Conservation (phyloP, 2,888 invertebrate genomes). For the Eubasilissa splendida region DNA sequence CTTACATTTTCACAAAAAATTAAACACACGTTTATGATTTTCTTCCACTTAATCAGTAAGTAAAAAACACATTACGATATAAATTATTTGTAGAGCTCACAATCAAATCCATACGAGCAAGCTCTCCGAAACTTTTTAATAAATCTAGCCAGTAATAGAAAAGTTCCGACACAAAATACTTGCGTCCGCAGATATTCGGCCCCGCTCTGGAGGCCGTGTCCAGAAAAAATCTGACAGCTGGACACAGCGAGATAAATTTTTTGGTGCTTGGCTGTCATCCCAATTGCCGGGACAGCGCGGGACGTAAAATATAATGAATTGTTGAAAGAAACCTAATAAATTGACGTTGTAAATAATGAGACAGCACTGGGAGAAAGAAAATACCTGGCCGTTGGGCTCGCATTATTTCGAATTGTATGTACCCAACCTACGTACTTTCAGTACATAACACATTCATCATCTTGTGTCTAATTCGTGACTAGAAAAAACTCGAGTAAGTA, state of each 20-base stretch:
- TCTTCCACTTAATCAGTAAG: too few relatives aligned
- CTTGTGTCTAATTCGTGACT: too few relatives aligned
- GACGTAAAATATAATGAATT: constrained; percentile 38
- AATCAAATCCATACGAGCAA: background rate
- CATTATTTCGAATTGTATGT: background rate
- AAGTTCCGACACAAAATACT: constrained; percentile 22
- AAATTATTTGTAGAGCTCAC: too few relatives aligned
- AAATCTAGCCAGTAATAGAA: background rate
- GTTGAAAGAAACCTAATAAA: constrained; percentile 25
- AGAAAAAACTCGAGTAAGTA: too few relatives aligned
- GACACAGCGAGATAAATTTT: constrained; percentile 14
- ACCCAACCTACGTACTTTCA: too few relatives aligned
- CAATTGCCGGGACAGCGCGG: background rate
- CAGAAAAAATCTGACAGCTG: constrained; percentile 15
- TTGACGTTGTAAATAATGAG: constrained; percentile 29
- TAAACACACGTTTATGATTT: too few relatives aligned
- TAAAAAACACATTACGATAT: too few relatives aligned
- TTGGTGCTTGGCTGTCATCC: background rate
- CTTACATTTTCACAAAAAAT: too few relatives aligned
- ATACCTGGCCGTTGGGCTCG: background rate
- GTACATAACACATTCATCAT: too few relatives aligned
- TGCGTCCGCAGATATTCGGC: background rate
- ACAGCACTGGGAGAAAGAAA: background rate
- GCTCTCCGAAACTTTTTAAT: background rate
- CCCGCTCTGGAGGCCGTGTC: background rate